Evolutionary conservation across 2,113 vertebrate species (phyloP).

Genomic region (Boleophthalmus pectinirostris): DNA sequence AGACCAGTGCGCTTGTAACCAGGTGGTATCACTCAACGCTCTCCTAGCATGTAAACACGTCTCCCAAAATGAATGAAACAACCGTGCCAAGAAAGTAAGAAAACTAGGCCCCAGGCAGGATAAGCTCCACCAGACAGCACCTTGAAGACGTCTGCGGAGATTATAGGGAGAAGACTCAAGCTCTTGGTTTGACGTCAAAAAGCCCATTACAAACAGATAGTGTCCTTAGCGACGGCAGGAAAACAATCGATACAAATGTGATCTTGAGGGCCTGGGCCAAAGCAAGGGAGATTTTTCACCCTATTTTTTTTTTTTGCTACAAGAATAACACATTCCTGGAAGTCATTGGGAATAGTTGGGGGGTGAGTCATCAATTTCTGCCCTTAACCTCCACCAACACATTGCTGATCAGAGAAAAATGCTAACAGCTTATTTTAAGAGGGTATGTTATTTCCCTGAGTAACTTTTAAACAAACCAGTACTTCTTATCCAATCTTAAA

Average conservation of each 20-base stretch:
- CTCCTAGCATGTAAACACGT: conserved; percentile 13
- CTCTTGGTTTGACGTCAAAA: conserved; percentile 44
- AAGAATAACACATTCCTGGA: conserved; percentile 70
- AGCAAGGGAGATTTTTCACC: conserved; percentile 33
- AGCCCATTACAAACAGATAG: conserved; percentile 47
- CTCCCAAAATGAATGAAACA: conserved; percentile 40
- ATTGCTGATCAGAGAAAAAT: conserved; percentile 47
- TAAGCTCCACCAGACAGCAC: conserved; percentile 19
- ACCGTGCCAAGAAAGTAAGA: conserved; percentile 26
- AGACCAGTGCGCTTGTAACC: conserved; percentile 16
- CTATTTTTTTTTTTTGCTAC: conserved; percentile 42
- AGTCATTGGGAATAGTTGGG: conserved; percentile 43
- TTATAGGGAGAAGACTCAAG: conserved; percentile 36
- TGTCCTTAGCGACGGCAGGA: conserved; percentile 60
- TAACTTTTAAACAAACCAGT: background rate
- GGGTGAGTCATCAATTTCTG: conserved; percentile 54
- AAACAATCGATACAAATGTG: conserved; percentile 54
- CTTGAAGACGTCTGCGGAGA: conserved; percentile 32
- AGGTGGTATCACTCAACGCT: conserved; percentile 24
- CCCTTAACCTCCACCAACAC: conserved; percentile 19
- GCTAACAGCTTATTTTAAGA: conserved; percentile 10
- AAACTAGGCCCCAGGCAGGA: conserved; percentile 13
- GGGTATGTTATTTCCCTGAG: background rate
- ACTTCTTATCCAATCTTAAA: background rate
- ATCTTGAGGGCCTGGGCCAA: conserved; percentile 20